These are phyloP conservation scores for Lysandra coridon DNA, from an alignment of 2,888 invertebrate genomes.

Conservation along the genomic window DNA sequence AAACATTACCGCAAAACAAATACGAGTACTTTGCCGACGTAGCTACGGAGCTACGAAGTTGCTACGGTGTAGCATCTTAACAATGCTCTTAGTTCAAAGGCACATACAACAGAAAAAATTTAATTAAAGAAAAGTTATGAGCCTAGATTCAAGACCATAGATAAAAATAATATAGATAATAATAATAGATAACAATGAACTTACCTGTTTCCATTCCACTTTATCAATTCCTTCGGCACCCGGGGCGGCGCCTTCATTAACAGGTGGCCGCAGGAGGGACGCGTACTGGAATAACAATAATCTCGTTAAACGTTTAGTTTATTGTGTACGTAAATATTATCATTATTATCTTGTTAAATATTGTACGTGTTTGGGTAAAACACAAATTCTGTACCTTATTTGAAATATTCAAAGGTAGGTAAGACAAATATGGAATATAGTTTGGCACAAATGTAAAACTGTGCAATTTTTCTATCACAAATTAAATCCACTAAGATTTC, in stretches of 20 bases:
- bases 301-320: background rate
- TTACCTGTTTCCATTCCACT: constrained; percentile 95
- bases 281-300: constrained; percentile 84
- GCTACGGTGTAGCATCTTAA: background rate
- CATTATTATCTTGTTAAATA: background rate
- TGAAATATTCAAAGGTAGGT: too few relatives aligned
- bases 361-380: background rate
- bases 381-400: too few relatives aligned
- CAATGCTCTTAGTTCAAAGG: too few relatives aligned
- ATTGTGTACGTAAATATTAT: background rate
- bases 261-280: constrained; percentile 91
- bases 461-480: too few relatives aligned
- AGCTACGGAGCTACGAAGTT: background rate
- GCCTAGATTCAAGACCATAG: background rate
- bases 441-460: too few relatives aligned
- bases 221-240: constrained; percentile 87
- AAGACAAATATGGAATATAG: too few relatives aligned
- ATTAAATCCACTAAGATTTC: too few relatives aligned
- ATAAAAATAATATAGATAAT: background rate
- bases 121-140: too few relatives aligned
- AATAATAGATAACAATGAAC: constrained; percentile 37
- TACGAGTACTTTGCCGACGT: too few relatives aligned
- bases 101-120: too few relatives aligned
- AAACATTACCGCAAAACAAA: too few relatives aligned
- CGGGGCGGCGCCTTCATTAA: constrained; percentile 83